phyloP scores from a whole-genome alignment of 2,888 invertebrate species.

The Tipula unca region DNA sequence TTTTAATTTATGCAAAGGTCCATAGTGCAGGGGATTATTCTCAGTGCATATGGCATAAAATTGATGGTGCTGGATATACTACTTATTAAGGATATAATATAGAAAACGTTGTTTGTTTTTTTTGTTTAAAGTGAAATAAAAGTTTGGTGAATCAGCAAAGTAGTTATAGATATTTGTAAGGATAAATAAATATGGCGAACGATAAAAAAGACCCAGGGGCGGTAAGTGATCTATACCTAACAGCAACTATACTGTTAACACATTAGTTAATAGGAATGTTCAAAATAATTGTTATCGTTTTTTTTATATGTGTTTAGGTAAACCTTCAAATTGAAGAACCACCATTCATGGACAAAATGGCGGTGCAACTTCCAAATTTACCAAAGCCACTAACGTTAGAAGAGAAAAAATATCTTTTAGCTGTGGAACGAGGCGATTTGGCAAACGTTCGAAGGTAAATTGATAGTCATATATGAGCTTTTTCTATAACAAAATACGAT shows the following conservation, averaged over 20 bases:
- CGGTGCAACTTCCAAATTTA: slow-evolving; percentile 43
- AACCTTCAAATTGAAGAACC: slow-evolving; percentile 28
- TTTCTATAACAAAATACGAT: too few relatives aligned
- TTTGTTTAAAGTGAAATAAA: neutral
- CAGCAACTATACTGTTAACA: neutral
- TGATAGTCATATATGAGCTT: too few relatives aligned
- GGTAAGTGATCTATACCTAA: too few relatives aligned
- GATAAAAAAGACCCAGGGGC: slow-evolving; percentile 32
- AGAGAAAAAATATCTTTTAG: slow-evolving; percentile 86
- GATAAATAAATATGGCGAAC: slow-evolving; percentile 30
- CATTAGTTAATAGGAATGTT: too few relatives aligned
- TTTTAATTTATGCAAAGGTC: neutral
- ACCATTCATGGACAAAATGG: slow-evolving; percentile 22
- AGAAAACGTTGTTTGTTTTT: too few relatives aligned
- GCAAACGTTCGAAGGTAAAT: slow-evolving; percentile 78
- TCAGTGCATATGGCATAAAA: neutral
- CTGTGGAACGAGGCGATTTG: slow-evolving; percentile 89
- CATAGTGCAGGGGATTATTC: neutral
- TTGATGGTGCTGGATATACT: neutral
- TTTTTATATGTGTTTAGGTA: neutral
- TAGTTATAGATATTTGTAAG: too few relatives aligned
- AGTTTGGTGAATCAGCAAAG: neutral
- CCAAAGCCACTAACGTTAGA: slow-evolving; percentile 67
- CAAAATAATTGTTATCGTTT: neutral
- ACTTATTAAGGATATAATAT: too few relatives aligned